A percentile compares a stretch with the other conserved stretches of the same genome.
phyloP scores from a whole-genome alignment of 1,140 invertebrate species.

The Sycophila sp. region DNA sequence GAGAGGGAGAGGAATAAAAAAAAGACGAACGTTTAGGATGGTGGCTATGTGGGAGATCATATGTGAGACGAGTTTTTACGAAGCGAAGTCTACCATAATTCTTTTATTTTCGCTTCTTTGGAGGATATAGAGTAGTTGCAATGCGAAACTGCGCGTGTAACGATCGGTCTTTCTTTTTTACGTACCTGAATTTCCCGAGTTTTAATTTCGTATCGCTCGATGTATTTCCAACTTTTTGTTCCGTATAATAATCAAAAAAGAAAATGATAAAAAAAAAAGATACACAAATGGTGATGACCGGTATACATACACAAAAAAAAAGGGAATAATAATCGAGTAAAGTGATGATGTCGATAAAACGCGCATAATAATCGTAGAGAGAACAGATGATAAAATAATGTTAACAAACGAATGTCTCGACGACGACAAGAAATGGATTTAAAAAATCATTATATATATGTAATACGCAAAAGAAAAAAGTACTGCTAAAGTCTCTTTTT shows the following conservation, averaged over 20 bases:
- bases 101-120: too few species aligned
- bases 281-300: not conserved
- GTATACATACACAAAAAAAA: not conserved
- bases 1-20: not conserved
- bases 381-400: not conserved
- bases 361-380: not conserved
- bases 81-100: not conserved
- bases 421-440: too few species aligned
- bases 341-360: not conserved
- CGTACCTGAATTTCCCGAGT: constrained; percentile 27
- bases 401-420: not conserved
- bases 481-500: too few species aligned
- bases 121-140: too few species aligned
- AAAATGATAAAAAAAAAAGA: not conserved
- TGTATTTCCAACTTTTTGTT: not conserved
- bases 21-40: not conserved
- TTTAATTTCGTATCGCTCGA: not conserved
- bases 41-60: not conserved
- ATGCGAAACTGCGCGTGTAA: not conserved
- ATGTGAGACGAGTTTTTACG: not conserved
- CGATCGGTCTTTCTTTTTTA: constrained; percentile 15
- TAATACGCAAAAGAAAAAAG: too few species aligned
- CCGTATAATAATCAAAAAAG: not conserved
- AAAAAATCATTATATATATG: too few species aligned
- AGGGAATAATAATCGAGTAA: not conserved